Evolutionary conservation across 2,797 vertebrate species (phyloP), one percentile per base, ranked within the genome.

Genomic region (Sebastes vulpes): DNA sequence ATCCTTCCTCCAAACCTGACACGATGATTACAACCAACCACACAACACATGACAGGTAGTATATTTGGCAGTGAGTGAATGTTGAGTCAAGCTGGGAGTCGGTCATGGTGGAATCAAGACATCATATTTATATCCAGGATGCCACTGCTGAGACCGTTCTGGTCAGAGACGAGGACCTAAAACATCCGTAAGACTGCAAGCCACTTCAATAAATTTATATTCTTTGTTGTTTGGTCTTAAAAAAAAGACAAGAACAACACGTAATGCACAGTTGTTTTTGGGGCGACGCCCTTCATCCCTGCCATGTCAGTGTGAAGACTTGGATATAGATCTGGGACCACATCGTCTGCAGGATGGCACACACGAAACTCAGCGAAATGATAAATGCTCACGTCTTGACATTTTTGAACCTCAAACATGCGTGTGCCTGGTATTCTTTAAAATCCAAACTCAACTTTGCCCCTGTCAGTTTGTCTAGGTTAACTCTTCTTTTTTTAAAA

Each of bases 401-500:
- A 42, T 60, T 48, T 53, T 6, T 16, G 52, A 79, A 54, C 72
- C 68, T 70, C 18, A 48, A 74, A 77, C 59, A 48, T 35, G 42
- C 65, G 2, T 20, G 70, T 64, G 65, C 70, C 85, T 80, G 85
- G 72, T 83, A 48, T 74, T 79, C 83, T 67, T 77, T 71, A 5
- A 77, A 79, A 86, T 29, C 66, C 68, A 82, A 89, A 86, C 83
- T 78, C 66, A 83, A 87, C 82, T 87, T 79, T 86, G 75, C 38
- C 70, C 78, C n/a, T 1, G 53, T 77, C 78, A 52, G 42, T 83
- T 88, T 59, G 42, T 81, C 75, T 25, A 12, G 18, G 56, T 64
- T 9, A 21, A 50, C 31, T 50, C 3, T 38, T 31, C 58, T 23
- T 29, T 29, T 35, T 18, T 59, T 1, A 48, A 54, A 35, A 35